Conservation (phyloP, 2,113 vertebrate genomes). For the Geococcyx californianus region DNA sequence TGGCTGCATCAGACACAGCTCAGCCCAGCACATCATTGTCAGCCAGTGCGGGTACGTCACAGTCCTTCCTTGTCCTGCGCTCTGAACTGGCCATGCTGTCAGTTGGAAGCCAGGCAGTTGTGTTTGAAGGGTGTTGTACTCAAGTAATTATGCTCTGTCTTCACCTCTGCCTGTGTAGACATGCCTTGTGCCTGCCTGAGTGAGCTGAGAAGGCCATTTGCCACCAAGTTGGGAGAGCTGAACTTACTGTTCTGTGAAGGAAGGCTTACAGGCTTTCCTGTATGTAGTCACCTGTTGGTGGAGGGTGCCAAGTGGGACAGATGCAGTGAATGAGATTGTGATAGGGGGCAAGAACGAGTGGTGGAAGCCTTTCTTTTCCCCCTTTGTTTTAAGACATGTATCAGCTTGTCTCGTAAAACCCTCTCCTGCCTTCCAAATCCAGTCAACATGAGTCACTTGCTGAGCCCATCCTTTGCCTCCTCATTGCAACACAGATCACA, state of each 20-base stretch:
- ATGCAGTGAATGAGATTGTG: not conserved
- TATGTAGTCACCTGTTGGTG: not conserved
- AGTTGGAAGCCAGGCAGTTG: not conserved
- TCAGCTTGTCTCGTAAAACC: conserved; percentile 64
- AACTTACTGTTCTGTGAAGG: not conserved
- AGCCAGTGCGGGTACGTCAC: not conserved
- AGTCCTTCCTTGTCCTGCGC: not conserved
- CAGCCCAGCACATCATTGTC: not conserved
- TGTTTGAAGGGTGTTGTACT: not conserved
- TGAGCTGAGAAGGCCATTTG: not conserved
- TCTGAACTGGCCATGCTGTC: not conserved
- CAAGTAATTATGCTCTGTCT: not conserved
- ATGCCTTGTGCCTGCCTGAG: not conserved
- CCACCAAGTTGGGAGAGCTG: not conserved
- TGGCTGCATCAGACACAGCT: not conserved
- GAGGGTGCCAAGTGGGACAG: not conserved
- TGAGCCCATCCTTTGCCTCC: conserved; percentile 68
- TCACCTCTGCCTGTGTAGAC: not conserved
- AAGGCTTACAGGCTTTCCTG: not conserved
- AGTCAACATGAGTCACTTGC: conserved; percentile 75
- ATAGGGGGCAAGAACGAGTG: conserved; percentile 40
- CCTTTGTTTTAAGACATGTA: conserved; percentile 68
- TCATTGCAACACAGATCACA: conserved; percentile 76
- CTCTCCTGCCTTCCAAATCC: conserved; percentile 68
- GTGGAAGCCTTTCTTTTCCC: conserved; percentile 26